Evolutionary conservation across 2,888 invertebrate species (phyloP), one percentile per base, ranked within the genome.

Genomic region (Catonia carolina): DNA sequence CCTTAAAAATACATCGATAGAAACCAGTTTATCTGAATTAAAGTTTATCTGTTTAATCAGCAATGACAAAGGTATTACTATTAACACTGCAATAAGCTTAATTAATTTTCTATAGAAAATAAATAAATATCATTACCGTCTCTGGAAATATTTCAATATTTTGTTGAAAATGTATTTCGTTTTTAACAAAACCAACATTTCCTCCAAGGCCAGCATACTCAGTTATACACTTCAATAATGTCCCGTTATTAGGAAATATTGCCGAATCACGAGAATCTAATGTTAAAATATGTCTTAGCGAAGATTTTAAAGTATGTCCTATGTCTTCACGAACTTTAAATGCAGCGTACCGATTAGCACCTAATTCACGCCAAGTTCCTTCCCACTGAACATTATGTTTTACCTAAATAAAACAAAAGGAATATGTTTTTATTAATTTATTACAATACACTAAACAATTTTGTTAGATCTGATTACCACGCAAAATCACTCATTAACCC

Each of bases 151-250:
- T 72, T 0, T 83, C 79, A 66, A 82, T 75, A 72, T 86, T 87
- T 17, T 79, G 73, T 74, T 92, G 89, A 17, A 85, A 71, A 64
- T 82, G 81, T 7, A 85, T 70, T 64, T 92, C 92, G 63, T 87
- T 88, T 74, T 90, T 90, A 23, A 92, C 70, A 71, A 92, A 93
- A 14, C 89, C 86, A n/a, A 94, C 83, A 70, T 94, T 89, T 2
- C 98, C 98, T 8, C 96, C 95, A 5, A 95, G 71, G 0, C 94
- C 84, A 22, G 95, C 92, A 66, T 89, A 77, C 74, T 98, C 97
- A 66, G 88, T 83, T 4, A 81, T 81, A 59, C 87, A 53, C 74
- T 85, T 85, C 5, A 89, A 72, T 62, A 85, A 75, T 5, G 81
- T 71, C 3, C 95, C 95, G 39, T 75, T 73, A 6, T 80, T 81